Base-by-base conservation (phyloP, 2,113 vertebrate species). In the Vidua chalybeata region DNA sequence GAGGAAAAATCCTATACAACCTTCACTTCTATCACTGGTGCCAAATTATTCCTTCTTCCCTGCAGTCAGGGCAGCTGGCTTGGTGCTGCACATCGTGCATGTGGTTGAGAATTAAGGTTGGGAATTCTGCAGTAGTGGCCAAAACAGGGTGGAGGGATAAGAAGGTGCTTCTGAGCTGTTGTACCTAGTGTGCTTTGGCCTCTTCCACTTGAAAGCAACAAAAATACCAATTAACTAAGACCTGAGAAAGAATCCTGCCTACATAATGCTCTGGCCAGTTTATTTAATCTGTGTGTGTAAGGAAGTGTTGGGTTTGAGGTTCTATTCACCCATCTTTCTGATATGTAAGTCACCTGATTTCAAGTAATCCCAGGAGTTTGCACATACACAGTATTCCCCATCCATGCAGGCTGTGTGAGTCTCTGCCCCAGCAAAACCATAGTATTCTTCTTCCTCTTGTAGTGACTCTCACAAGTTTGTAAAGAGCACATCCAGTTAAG, bases 301-400 rank as follows among this genome's bases (percentile, higher is more conserved):
- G 31, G 10, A 80, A 35, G 20, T 17, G 17, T 62, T 33, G 13
- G 10, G 13, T 62, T 78, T 66, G 51, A 61, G n/a, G 9, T 52
- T 84, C 46, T 71, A 13, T 55, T 88, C 17, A 43, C 11, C 4
- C 2, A 4, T 58, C 28, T 19, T 49, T 62, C 75, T 45, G 11
- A 7, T 55, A 9, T 3, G 7, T 49, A 63, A 64, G 13, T 48
- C 21, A 23, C 23, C 10, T 39, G 35, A 46, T 41, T 24, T 2
- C 4, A 52, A 39, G 24, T 0, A 9, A 35, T 23, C n/a, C 48
- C 39, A 58, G 35, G 8, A 28, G 20, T 58, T 83, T 5, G 24
- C 1, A 2, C 1, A 2, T 9, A 4, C 39, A 18, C 45, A 11
- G 8, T 24, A 3, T 35, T 72, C 33, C 26, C 33, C 1, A 1